Base-by-base conservation (phyloP, 2,113 vertebrate genomes). In the Thalassoma bifasciatum region DNA sequence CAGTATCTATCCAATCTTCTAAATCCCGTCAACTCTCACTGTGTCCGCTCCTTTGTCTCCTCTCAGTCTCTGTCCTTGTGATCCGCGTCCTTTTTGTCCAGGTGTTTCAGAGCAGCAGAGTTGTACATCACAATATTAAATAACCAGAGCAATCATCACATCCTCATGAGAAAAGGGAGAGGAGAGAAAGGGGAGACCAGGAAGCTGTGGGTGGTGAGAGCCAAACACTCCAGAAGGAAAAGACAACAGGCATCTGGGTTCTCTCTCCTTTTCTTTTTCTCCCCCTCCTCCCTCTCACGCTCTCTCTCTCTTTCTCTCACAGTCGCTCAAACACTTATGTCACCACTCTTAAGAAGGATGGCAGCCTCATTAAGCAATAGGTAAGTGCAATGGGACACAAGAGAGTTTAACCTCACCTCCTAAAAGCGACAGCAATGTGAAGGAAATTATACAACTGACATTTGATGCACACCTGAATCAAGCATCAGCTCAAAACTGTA, bases 101-200 rank as follows among this genome's bases (percentile, higher is more conserved):
- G 82, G 72, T 85, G 75, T 50, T 51, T 30, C 23, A 53, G 46
- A 72, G 72, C 52, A 66, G 62, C 64, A 52, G 68, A 60, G 36
- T 30, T 36, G 23, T 3, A 21, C 17, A 66, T 56, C n/a, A 53
- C 57, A 72, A 70, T 56, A 62, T 76, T 62, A 64, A 67, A 80
- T 44, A 79, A 56, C 42, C 40, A 80, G 75, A 85, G 66, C 83
- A 85, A 81, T 77, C 75, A 77, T 81, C 66, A 82, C 66, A 63
- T 79, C 77, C 57, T 77, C 66, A 17, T 44, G 52, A 72, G 75
- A 62, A 54, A 79, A 40, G 64, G 59, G 56, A 72, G 57, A 62
- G 70, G 50, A 38, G 77, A 79, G 75, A 65, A 60, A 56, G 22
- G 10, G 52, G 71, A 62, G 52, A 51, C 66, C 72, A 82, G 64